A percentile compares a stretch with the other conserved stretches of the same genome.
phyloP scores from a whole-genome alignment of 2,113 vertebrate species.

The Aegithalos caudatus region DNA sequence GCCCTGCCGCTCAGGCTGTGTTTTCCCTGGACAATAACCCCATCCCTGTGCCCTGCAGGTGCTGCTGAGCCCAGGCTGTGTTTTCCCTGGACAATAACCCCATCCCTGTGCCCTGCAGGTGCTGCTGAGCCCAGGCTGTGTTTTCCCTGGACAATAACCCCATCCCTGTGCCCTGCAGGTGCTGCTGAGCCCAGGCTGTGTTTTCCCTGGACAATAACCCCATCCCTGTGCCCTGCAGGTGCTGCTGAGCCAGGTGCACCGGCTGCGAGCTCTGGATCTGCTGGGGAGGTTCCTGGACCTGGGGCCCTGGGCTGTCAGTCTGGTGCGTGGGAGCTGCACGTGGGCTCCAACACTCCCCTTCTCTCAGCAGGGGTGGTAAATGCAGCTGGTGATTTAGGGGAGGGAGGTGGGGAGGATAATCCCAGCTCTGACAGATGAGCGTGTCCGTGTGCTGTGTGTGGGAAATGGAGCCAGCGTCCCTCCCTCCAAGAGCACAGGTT shows the following conservation, averaged over 20 bases:
- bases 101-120: conserved; percentile 63
- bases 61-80: conserved; percentile 48
- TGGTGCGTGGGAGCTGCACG: conserved; percentile 74
- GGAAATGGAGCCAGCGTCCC: background rate
- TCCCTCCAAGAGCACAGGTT: background rate
- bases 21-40: background rate
- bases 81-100: background rate
- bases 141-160: background rate
- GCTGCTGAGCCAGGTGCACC: conserved; percentile 95
- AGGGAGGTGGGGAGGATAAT: background rate
- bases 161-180: too few species aligned
- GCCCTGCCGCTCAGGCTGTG: background rate
- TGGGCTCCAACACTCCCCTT: background rate
- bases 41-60: background rate
- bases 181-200: background rate
- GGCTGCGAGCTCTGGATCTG: conserved; percentile 90
- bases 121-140: conserved; percentile 74
- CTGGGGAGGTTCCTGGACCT: conserved; percentile 94
- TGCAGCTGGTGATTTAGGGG: background rate
- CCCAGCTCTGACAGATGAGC: background rate
- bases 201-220: background rate
- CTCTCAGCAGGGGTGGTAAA: accelerated
- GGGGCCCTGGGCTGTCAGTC: conserved; percentile 96
- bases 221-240: conserved; percentile 77
- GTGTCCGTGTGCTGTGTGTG: background rate